Conservation (phyloP, 2,797 vertebrate genomes). For the Dallia pectoralis region DNA sequence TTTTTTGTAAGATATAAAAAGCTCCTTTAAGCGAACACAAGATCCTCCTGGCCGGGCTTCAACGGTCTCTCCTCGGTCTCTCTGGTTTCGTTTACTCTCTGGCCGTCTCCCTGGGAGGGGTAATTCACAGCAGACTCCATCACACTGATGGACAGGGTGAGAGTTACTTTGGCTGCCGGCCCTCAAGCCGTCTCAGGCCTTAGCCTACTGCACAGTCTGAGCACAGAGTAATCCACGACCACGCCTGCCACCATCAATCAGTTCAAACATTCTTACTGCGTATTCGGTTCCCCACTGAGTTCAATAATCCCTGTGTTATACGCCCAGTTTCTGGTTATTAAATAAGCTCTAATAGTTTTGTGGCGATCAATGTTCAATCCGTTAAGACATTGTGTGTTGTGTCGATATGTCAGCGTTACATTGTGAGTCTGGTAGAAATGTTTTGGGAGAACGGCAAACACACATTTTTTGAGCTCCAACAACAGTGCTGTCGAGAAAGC, state of each 20-base stretch:
- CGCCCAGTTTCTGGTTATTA: background rate
- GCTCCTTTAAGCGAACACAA: background rate
- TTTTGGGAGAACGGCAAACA: background rate
- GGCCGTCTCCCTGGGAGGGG: background rate
- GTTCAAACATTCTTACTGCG: background rate
- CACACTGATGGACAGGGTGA: conserved; percentile 18
- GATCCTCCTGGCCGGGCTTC: background rate
- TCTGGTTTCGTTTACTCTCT: conserved; percentile 7
- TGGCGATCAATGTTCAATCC: background rate
- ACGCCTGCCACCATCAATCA: conserved; percentile 13
- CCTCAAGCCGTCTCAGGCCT: background rate
- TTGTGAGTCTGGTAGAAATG: background rate
- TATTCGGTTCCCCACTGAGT: background rate
- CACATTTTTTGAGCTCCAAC: background rate
- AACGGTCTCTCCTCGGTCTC: background rate
- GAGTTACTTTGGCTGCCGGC: conserved; percentile 6
- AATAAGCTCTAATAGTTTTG: background rate
- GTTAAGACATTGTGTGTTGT: background rate
- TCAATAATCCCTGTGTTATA: background rate
- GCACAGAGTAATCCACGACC: background rate
- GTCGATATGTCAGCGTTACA: background rate
- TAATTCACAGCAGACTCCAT: background rate
- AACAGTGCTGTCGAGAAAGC: background rate
- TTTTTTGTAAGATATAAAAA: background rate
- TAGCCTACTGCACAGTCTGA: conserved; percentile 6